phyloP scores from a whole-genome alignment of 1,140 invertebrate genomes.

The Drosophila chauvacae region DNA sequence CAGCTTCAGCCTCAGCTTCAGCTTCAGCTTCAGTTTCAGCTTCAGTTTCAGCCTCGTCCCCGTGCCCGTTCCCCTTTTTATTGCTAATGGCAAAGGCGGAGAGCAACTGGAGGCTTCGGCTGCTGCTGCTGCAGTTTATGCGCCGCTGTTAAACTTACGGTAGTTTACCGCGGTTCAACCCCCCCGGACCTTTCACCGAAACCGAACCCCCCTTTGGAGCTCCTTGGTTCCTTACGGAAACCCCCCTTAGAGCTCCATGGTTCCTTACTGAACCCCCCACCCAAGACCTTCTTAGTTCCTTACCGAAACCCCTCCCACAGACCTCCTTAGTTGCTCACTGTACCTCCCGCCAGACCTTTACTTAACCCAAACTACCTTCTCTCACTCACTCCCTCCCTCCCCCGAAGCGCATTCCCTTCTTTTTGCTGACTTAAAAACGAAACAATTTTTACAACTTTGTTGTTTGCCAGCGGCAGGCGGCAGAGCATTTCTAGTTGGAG shows the following conservation, averaged over 20 bases:
- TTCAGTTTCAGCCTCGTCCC: not conserved
- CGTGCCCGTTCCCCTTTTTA: constrained; percentile 55
- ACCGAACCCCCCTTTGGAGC: not conserved
- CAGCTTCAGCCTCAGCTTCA: not conserved
- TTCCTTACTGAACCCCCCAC: too few species aligned
- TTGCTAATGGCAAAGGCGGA: constrained; percentile 68
- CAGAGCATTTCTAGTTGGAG: constrained; percentile 71
- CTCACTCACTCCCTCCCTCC: not conserved
- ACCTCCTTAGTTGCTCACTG: not conserved
- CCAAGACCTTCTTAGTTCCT: not conserved
- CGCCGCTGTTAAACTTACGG: constrained; percentile 77
- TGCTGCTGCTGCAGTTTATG: constrained; percentile 71
- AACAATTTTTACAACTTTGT: constrained; percentile 84
- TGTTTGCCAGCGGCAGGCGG: constrained; percentile 76
- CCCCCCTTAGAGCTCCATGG: not conserved
- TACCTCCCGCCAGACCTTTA: not conserved
- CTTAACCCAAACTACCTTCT: not conserved
- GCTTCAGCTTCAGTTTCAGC: not conserved
- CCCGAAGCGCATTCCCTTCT: constrained; percentile 6
- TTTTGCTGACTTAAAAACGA: constrained; percentile 71
- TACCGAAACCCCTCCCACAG: not conserved
- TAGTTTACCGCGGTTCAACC: constrained; percentile 63
- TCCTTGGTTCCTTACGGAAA: not conserved
- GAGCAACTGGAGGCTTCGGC: constrained; percentile 4
- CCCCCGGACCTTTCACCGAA: not conserved